Base-by-base conservation (phyloP, 2,113 vertebrate genomes). In the Chaetops frenatus region DNA sequence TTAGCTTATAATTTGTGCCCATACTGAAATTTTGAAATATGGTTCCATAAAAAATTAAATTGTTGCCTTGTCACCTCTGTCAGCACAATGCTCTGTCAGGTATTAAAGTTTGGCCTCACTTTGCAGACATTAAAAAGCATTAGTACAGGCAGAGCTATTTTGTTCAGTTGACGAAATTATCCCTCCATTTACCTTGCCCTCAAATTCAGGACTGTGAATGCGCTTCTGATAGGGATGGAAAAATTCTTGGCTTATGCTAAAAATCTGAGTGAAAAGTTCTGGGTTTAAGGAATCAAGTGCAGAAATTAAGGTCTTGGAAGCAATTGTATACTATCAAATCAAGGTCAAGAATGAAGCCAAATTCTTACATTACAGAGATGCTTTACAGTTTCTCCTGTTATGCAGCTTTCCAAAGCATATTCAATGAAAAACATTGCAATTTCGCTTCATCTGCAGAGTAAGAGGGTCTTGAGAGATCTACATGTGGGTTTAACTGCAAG, bases 1-100 rank as follows among this genome's bases (percentile, higher is more conserved):
- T 83, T 94, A 74, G 29, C 48, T 94, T 86, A 80, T 53, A 22
- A 48, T 83, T 90, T 82, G 36, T 67, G 27, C 23, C 67, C 60
- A 64, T 90, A 29, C 65, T 77, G 44, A 61, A 93, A 76, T 96
- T 97, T 81, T 92, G 56, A 96, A 84, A 33, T 10, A 71, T 18
- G 11, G 21, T 48, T 92, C 54, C 83, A 36, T 87, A 92, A 91
- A 90, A 92, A 92, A 93, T 60, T 20, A 70, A 92, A 80, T 76
- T 73, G 51, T 86, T 66, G 35, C 51, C 25, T 28, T 73, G 28
- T 87, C 74, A 94, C 12, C 40, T 64, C 69, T 81, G 29, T 76
- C 66, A 88, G 31, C 2, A 5, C 25, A 81, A 24, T 27, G 21
- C 42, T 83, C 70, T 96, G 47, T 71, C 53, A 56, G 27, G 35